phyloP scores from a whole-genome alignment of 2,113 vertebrate genomes.

The Raja brachyura region DNA sequence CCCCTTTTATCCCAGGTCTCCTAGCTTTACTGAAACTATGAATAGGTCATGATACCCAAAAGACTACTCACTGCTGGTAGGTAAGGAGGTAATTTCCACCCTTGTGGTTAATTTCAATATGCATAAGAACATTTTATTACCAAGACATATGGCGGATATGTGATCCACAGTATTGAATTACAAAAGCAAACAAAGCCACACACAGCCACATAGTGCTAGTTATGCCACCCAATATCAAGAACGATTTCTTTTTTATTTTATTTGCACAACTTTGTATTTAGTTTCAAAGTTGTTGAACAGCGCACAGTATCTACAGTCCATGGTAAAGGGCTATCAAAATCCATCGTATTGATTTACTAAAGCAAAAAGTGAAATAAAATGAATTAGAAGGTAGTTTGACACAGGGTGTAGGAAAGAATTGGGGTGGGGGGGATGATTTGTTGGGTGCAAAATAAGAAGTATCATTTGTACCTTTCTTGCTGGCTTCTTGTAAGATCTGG shows the following conservation, averaged over 20 bases:
- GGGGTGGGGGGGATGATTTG: neutral
- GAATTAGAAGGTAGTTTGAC: neutral
- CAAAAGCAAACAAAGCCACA: neutral
- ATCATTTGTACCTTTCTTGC: neutral
- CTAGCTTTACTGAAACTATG: neutral
- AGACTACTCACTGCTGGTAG: too few species aligned
- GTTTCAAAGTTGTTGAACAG: neutral
- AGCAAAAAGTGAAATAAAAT: neutral
- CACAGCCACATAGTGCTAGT: neutral
- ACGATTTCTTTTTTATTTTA: neutral
- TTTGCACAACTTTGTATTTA: neutral
- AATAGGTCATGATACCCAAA: neutral
- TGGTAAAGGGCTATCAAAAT: neutral
- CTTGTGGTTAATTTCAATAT: neutral
- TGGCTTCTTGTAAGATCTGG: neutral
- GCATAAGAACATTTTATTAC: neutral
- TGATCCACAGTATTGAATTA: conserved; percentile 25
- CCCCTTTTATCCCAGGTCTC: neutral
- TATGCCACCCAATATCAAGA: neutral
- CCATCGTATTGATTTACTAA: neutral
- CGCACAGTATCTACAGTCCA: neutral
- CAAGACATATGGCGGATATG: neutral
- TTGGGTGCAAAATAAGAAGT: neutral
- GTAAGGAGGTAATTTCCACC: neutral
- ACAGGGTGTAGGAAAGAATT: neutral